phyloP scores from a whole-genome alignment of 2,797 vertebrate genomes.

The Pagetopsis macropterus region DNA sequence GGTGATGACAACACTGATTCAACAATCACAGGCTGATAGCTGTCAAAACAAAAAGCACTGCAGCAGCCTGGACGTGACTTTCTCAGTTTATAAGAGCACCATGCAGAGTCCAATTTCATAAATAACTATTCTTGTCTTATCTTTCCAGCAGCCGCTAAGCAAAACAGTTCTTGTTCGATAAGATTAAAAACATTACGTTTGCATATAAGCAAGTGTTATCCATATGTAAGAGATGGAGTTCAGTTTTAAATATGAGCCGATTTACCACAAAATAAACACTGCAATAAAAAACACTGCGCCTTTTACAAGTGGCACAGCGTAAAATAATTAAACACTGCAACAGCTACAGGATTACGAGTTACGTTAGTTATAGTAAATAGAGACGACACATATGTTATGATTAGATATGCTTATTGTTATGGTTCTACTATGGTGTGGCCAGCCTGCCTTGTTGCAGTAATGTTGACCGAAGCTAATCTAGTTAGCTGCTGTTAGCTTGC shows the following conservation, averaged over 20 bases:
- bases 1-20: not conserved
- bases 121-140: not conserved
- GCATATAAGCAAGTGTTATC: not conserved
- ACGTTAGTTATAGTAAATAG: not conserved
- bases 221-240: not conserved
- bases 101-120: not conserved
- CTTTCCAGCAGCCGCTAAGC: not conserved
- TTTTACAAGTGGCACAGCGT: not conserved
- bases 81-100: not conserved
- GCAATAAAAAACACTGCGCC: slow-evolving; percentile 11
- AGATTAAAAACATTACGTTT: not conserved
- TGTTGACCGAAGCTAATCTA: slow-evolving; percentile 59
- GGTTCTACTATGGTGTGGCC: not conserved
- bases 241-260: not conserved
- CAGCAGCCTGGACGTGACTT: slow-evolving; percentile 15
- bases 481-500: slow-evolving; percentile 64
- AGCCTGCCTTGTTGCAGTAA: slow-evolving; percentile 39
- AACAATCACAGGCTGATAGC: slow-evolving; percentile 9
- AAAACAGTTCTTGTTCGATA: slow-evolving; percentile 7
- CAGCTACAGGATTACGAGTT: not conserved
- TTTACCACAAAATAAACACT: not conserved
- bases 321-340: not conserved
- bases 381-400: not conserved
- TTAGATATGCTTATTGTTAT: slow-evolving; percentile 28
- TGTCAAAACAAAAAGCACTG: slow-evolving; percentile 45